These are phyloP conservation scores for Drepana arcuata DNA, from an alignment of 1,140 invertebrate genomes.

Conservation along the genomic window DNA sequence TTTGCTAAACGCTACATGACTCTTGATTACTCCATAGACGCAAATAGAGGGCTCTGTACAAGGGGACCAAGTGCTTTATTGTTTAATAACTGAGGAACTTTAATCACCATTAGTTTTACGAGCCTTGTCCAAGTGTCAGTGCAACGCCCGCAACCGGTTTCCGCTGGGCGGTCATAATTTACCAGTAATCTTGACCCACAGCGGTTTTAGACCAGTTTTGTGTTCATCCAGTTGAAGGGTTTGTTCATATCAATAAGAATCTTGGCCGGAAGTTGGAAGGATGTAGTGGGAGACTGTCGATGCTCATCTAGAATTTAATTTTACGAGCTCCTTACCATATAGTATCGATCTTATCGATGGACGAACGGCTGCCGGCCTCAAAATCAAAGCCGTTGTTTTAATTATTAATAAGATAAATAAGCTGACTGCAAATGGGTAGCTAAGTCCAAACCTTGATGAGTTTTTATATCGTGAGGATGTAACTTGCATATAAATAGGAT, in stretches of 20 bases:
- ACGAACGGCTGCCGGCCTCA: too few species aligned
- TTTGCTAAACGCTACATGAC: slow-evolving; percentile 7
- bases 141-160: slow-evolving; percentile 52
- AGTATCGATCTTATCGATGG: too few species aligned
- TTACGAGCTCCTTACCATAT: not conserved
- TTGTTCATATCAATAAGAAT: slow-evolving; percentile 14
- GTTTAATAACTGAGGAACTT: slow-evolving; percentile 7
- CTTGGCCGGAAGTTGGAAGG: slow-evolving; percentile 26
- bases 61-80: slow-evolving; percentile 4
- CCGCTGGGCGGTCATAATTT: slow-evolving; percentile 31
- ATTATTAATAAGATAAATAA: too few species aligned
- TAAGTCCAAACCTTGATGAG: too few species aligned
- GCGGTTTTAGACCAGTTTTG: slow-evolving; percentile 39
- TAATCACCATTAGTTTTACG: slow-evolving; percentile 15
- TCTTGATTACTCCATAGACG: slow-evolving; percentile 3
- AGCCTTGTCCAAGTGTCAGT: slow-evolving; percentile 30
- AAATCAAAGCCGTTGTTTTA: too few species aligned
- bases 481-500: too few species aligned
- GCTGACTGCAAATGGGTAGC: too few species aligned
- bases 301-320: slow-evolving; percentile 2
- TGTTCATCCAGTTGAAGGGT: slow-evolving; percentile 7
- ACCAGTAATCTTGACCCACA: slow-evolving; percentile 62
- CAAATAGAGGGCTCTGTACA: slow-evolving; percentile 5
- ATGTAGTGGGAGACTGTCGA: slow-evolving; percentile 15
- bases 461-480: too few species aligned